phyloP scores from a whole-genome alignment of 2,113 vertebrate genomes.

The Collichthys lucidus region DNA sequence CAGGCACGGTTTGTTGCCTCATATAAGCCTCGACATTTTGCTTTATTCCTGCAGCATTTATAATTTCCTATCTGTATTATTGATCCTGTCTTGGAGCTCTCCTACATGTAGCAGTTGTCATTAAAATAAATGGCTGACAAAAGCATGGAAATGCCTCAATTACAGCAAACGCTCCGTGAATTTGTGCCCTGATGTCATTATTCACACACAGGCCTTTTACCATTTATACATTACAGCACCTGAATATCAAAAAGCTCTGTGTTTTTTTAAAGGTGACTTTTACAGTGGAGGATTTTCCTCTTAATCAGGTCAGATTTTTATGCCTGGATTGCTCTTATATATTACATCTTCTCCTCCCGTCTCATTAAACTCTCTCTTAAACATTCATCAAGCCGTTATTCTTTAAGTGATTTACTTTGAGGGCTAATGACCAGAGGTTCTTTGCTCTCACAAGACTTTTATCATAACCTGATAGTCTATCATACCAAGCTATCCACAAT shows the following conservation, averaged over 20 bases:
- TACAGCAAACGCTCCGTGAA: constrained; percentile 9
- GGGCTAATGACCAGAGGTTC: constrained; percentile 18
- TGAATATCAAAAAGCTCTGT: constrained; percentile 20
- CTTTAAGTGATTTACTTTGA: constrained; percentile 42
- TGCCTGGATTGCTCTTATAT: constrained; percentile 7
- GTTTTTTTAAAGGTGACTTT: background rate
- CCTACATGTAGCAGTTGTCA: background rate
- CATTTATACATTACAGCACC: background rate
- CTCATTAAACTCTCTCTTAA: background rate
- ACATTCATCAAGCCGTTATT: constrained; percentile 46
- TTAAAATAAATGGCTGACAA: background rate
- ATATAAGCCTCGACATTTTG: background rate
- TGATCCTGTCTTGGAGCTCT: background rate
- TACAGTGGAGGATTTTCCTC: too few species aligned
- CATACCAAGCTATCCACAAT: background rate
- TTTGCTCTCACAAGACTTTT: background rate
- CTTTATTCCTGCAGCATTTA: background rate
- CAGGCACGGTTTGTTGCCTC: background rate
- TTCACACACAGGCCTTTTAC: constrained; percentile 4
- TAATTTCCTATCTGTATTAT: background rate
- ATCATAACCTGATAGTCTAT: constrained; percentile 25
- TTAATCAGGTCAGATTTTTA: constrained; percentile 4
- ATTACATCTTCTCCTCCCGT: constrained; percentile 6
- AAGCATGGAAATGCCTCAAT: constrained; percentile 37
- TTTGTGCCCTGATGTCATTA: background rate